Conservation (phyloP, 1,140 invertebrate species). For the Temnothorax longispinosus region DNA sequence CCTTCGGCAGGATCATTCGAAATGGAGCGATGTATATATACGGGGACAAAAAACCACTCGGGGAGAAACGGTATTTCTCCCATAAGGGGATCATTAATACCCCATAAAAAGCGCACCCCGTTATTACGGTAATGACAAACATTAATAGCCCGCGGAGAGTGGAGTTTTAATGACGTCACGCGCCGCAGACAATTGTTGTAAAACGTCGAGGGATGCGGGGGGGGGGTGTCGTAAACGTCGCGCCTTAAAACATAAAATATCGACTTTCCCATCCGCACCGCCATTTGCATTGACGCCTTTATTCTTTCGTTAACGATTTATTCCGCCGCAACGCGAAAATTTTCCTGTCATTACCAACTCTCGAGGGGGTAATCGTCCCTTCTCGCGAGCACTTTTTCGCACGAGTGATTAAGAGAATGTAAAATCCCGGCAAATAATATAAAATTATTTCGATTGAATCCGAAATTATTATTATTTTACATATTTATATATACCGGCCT, state of each 20-base stretch:
- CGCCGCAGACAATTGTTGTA: constrained; percentile 39
- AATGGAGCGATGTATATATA: not conserved
- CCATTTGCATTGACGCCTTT: constrained; percentile 32
- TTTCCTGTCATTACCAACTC: not conserved
- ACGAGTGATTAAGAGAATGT: not conserved
- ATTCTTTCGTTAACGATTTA: constrained; percentile 52
- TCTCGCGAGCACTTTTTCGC: no score
- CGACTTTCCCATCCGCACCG: not conserved
- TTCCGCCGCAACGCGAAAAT: not conserved
- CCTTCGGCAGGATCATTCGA: constrained; percentile 6
- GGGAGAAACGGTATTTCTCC: not conserved
- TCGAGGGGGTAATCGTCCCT: not conserved
- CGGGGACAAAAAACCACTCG: not conserved
- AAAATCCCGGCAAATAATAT: not conserved
- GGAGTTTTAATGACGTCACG: constrained; percentile 40
- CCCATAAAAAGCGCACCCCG: constrained; percentile 17
- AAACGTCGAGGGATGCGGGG: not conserved
- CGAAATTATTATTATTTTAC: not conserved
- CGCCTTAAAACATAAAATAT: constrained; percentile 48
- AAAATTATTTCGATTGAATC: not conserved
- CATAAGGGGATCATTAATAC: constrained; percentile 24
- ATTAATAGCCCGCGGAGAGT: constrained; percentile 36
- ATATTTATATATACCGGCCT: no score
- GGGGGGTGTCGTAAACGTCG: constrained; percentile 5
- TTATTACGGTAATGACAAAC: constrained; percentile 45